Conservation (phyloP, 2,113 vertebrate species). For the Rhea pennata region DNA sequence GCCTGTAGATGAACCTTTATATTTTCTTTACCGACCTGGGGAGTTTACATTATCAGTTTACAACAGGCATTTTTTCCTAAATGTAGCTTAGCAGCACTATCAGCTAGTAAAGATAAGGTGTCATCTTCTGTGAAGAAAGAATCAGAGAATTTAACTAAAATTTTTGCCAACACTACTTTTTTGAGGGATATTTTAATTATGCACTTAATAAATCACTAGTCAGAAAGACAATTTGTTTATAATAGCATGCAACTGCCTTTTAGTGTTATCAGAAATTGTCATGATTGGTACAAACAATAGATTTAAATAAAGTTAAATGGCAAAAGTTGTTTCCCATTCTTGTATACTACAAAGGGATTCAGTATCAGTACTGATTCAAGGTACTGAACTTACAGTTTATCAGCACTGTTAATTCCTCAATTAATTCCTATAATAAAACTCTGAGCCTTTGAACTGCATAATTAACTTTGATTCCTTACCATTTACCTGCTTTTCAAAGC, state of each 20-base stretch:
- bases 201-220: neutral
- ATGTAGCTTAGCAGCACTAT: neutral
- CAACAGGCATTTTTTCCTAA: neutral
- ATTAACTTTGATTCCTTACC: neutral
- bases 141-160: neutral
- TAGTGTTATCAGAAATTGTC: no score
- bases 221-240: neutral
- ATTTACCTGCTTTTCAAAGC: neutral
- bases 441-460: no score
- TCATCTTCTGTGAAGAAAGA: neutral
- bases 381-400: neutral
- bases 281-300: neutral
- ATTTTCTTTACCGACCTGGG: neutral
- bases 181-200: neutral
- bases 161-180: neutral
- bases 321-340: neutral
- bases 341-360: neutral
- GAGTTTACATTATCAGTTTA: neutral
- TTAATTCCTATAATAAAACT: neutral
- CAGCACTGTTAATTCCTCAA: neutral
- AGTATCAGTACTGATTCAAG: neutral
- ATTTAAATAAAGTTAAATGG: neutral
- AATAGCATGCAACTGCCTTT: neutral
- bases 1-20: neutral
- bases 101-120: neutral